Conservation (phyloP, 2,113 vertebrate species). For the Corynorhinus townsendii region DNA sequence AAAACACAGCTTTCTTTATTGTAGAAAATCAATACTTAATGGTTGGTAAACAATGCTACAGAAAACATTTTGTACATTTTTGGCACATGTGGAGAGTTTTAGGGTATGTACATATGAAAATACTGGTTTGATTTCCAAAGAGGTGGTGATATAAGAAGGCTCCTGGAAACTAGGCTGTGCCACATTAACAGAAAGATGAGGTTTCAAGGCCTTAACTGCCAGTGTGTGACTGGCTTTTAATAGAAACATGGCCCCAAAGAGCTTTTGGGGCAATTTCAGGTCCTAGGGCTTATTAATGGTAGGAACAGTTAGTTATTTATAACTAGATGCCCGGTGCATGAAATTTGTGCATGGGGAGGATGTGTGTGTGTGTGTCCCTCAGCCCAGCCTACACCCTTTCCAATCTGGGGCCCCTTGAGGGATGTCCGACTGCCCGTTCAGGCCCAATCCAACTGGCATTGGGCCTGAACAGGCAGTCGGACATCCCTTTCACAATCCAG, state of each 20-base stretch:
- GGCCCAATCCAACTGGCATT: too few species aligned
- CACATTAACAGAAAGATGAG: background rate
- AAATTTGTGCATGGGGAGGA: too few species aligned
- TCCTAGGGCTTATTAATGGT: background rate
- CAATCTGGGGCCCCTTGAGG: too few species aligned
- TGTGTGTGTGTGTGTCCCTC: too few species aligned
- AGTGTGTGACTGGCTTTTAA: background rate
- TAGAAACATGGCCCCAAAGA: background rate
- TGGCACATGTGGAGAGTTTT: background rate
- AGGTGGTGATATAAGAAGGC: background rate
- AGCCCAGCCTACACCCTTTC: too few species aligned
- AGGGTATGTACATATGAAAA: background rate
- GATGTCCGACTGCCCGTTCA: too few species aligned
- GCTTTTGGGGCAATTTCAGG: background rate
- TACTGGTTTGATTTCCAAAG: background rate
- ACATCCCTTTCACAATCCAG: too few species aligned
- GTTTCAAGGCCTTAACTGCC: background rate
- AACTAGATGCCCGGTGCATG: background rate
- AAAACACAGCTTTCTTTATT: background rate
- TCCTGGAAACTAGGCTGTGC: background rate
- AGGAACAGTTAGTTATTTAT: conserved; percentile 33
- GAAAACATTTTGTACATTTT: background rate
- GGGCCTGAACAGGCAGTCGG: too few species aligned
- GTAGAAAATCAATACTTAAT: background rate
- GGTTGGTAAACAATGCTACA: background rate